phyloP scores from a whole-genome alignment of 2,113 vertebrate species.

The Mesembrinibis cayennensis region DNA sequence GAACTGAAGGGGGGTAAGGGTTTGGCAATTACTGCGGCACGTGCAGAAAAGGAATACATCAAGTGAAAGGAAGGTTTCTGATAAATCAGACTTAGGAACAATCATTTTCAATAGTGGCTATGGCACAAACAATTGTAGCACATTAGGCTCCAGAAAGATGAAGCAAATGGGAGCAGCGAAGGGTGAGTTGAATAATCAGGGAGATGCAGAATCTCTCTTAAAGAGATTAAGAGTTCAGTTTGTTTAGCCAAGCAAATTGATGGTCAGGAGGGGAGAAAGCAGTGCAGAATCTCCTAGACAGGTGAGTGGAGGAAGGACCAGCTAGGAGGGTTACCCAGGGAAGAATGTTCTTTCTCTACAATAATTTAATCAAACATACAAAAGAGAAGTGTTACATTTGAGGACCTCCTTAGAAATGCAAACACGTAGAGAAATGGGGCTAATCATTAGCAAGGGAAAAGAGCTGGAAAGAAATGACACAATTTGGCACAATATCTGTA shows the following conservation, averaged over 20 bases:
- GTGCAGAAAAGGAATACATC: neutral
- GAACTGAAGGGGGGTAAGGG: neutral
- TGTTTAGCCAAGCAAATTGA: neutral
- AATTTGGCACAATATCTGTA: neutral
- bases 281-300: neutral
- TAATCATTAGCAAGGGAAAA: neutral
- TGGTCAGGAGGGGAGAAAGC: neutral
- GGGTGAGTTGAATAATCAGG: neutral
- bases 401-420: slow-evolving; percentile 13
- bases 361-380: neutral
- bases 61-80: neutral
- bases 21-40: neutral
- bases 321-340: neutral
- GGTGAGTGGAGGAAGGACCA: neutral
- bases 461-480: neutral
- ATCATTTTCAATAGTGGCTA: neutral
- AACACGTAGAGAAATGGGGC: neutral
- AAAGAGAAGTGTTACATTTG: neutral
- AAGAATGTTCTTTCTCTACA: neutral
- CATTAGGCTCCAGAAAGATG: neutral
- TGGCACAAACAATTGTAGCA: neutral
- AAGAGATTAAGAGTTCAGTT: neutral
- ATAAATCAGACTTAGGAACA: neutral
- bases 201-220: neutral
- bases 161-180: neutral